Conservation (phyloP, 2,888 invertebrate genomes). For the Drosophila imparisetae region DNA sequence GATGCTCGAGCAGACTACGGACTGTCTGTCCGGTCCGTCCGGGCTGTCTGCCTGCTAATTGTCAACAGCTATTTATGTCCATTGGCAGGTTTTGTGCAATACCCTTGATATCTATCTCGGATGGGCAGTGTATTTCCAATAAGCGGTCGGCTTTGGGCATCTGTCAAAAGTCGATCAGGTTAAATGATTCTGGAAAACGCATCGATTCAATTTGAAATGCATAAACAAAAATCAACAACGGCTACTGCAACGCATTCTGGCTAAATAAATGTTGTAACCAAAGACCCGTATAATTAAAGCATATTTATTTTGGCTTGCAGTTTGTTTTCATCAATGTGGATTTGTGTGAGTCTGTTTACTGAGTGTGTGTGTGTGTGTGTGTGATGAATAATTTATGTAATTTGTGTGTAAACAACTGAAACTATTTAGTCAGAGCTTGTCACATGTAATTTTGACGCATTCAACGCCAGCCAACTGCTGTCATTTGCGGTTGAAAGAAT, state of each 20-base stretch:
- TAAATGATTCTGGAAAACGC: constrained; percentile 44
- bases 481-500: constrained; percentile 58
- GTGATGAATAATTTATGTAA: constrained; percentile 51
- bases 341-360: background rate
- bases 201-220: constrained; percentile 57
- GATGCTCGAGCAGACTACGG: constrained; percentile 32
- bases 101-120: constrained; percentile 31
- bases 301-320: constrained; percentile 55
- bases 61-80: constrained; percentile 48
- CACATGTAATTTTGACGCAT: constrained; percentile 53
- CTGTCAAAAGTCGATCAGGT: constrained; percentile 42
- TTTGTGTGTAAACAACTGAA: constrained; percentile 47
- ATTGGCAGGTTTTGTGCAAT: constrained; percentile 29
- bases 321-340: background rate
- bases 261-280: constrained; percentile 10
- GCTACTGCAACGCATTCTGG: constrained; percentile 4
- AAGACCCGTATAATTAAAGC: constrained; percentile 46
- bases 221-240: constrained; percentile 25
- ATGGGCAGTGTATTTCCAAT: constrained; percentile 23
- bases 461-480: constrained; percentile 40
- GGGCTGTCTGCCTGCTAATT: constrained; percentile 43
- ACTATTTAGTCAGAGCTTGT: constrained; percentile 62
- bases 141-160: constrained; percentile 16
- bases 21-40: background rate
- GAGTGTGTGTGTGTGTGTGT: constrained; percentile 1